Evolutionary conservation across 2,888 invertebrate species (phyloP).

Genomic region (Drosophila planitibia): DNA sequence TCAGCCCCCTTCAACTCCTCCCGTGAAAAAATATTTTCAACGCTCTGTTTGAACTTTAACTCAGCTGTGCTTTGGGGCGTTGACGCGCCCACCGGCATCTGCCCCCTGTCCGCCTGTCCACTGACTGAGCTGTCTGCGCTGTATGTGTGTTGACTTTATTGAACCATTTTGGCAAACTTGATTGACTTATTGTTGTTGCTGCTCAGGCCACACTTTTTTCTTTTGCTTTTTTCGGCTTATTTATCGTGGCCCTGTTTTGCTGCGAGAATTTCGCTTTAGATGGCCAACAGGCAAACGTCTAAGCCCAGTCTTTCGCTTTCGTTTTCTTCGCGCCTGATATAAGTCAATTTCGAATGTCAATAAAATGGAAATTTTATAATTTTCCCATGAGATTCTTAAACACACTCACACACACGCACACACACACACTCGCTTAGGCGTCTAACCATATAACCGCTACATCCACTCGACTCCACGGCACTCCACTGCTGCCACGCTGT

Average conservation of each 20-base stretch:
- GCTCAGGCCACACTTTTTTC: constrained; percentile 23
- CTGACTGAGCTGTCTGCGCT: neutral
- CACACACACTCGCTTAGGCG: neutral
- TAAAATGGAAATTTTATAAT: constrained; percentile 80
- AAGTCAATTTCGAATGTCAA: constrained; percentile 78
- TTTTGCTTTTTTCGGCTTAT: constrained; percentile 28
- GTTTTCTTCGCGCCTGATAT: constrained; percentile 47
- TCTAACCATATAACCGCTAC: constrained; percentile 8
- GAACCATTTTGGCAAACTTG: constrained; percentile 76
- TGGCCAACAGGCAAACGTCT: constrained; percentile 59
- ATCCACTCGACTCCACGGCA: constrained; percentile 24
- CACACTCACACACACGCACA: constrained; percentile 13
- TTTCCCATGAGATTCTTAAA: constrained; percentile 45
- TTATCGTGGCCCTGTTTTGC: constrained; percentile 38
- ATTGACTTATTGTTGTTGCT: constrained; percentile 67
- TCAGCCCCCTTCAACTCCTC: rapidly evolving
- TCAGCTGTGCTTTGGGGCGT: constrained; percentile 43
- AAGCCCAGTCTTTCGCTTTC: constrained; percentile 52
- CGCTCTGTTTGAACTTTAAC: constrained; percentile 72
- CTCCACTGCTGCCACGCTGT: constrained; percentile 33
- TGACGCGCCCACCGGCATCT: constrained; percentile 19
- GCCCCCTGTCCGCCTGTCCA: constrained; percentile 16
- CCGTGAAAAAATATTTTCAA: constrained; percentile 49
- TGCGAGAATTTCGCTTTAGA: constrained; percentile 15
- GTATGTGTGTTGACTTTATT: constrained; percentile 70